A percentile compares a stretch with the other conserved stretches of the same genome.
phyloP scores from a whole-genome alignment of 2,797 vertebrate genomes.

The Salarias fasciatus region DNA sequence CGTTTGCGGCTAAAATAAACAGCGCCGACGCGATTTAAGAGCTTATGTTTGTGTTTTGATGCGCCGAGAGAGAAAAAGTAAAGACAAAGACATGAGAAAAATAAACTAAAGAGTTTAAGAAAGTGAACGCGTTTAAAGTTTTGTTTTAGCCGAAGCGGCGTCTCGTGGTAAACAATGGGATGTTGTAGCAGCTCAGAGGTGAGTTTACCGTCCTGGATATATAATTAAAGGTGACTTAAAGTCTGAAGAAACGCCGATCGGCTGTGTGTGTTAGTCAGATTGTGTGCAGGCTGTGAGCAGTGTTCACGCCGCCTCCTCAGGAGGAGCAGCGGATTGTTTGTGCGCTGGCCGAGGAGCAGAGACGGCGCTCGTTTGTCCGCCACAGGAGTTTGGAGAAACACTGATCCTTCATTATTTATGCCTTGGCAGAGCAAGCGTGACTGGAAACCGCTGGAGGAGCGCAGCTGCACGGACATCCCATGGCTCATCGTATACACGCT shows the following conservation, averaged over 20 bases:
- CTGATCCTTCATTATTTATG: constrained; percentile 39
- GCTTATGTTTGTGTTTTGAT: too few relatives aligned
- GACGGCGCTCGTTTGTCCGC: neutral
- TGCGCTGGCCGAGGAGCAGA: too few relatives aligned
- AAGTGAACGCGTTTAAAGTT: constrained; percentile 27
- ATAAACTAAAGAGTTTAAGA: neutral
- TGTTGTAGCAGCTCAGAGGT: constrained; percentile 77
- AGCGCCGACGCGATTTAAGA: too few relatives aligned
- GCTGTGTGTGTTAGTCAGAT: neutral
- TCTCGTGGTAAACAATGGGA: constrained; percentile 62
- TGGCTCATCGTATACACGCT: constrained; percentile 92
- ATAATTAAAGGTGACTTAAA: neutral
- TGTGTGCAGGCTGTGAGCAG: neutral
- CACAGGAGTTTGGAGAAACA: neutral
- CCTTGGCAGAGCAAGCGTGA: constrained; percentile 83
- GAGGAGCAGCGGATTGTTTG: neutral
- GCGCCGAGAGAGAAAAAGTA: neutral
- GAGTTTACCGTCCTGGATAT: neutral
- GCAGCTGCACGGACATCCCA: constrained; percentile 93
- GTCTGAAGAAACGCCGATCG: neutral
- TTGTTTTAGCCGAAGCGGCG: constrained; percentile 11
- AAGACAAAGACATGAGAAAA: neutral
- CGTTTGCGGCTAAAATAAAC: neutral
- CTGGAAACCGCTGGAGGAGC: constrained; percentile 94
- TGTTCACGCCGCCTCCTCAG: constrained; percentile 24